phyloP scores from a whole-genome alignment of 2,797 vertebrate species.

The Microctenopoma stevenorrisi region DNA sequence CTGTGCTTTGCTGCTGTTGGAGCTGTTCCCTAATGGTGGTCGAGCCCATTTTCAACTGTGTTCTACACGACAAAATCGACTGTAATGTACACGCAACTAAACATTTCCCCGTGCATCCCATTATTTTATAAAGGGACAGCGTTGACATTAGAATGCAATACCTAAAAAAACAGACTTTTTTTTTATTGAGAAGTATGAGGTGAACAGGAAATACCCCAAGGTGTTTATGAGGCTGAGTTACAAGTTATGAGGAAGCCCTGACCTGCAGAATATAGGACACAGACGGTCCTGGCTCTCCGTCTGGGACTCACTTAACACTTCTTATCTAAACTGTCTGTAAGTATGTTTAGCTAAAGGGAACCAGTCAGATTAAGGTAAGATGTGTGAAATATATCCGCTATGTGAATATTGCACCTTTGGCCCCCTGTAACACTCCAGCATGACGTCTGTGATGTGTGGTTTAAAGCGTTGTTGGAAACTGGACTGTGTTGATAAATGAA shows the following conservation, averaged over 20 bases:
- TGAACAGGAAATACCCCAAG: constrained; percentile 83
- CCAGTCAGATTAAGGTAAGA: too few species aligned
- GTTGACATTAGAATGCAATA: background rate
- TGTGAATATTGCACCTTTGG: too few species aligned
- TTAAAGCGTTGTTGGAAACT: too few species aligned
- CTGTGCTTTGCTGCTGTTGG: constrained; percentile 44
- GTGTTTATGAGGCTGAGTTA: constrained; percentile 82
- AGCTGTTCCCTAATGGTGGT: constrained; percentile 45
- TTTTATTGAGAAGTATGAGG: constrained; percentile 78
- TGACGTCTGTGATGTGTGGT: background rate
- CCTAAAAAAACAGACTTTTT: constrained; percentile 34
- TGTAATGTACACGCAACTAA: background rate
- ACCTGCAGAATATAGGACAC: constrained; percentile 51
- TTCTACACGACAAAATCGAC: constrained; percentile 12
- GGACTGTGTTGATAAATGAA: background rate
- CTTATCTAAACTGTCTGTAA: background rate
- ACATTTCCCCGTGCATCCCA: background rate
- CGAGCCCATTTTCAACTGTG: constrained; percentile 2
- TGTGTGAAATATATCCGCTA: background rate
- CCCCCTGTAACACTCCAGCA: too few species aligned
- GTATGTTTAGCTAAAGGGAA: too few species aligned
- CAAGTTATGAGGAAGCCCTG: constrained; percentile 72
- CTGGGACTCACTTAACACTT: background rate
- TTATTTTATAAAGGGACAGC: background rate
- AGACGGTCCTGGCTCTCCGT: constrained; percentile 26